A percentile compares a stretch with the other conserved stretches of the same genome.
These are phyloP conservation scores for Pomacea canaliculata DNA, from an alignment of 2,888 invertebrate genomes.

Conservation along the genomic window DNA sequence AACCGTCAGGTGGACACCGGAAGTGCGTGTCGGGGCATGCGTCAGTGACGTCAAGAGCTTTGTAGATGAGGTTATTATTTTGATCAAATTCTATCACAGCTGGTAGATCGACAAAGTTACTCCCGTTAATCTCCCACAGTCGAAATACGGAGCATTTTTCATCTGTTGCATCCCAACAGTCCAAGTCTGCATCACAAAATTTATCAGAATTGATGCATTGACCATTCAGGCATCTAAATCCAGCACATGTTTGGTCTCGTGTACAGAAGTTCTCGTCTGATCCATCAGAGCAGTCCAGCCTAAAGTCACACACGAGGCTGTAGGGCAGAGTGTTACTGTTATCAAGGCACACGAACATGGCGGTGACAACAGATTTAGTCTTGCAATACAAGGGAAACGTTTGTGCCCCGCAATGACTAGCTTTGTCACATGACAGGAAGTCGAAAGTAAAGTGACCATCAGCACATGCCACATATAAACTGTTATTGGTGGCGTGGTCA, in stretches of 20 bases:
- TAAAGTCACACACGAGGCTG: slow-evolving; percentile 13
- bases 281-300: slow-evolving; percentile 4
- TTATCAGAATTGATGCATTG: slow-evolving; percentile 42
- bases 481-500: too few species aligned
- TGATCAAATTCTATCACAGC: too few species aligned
- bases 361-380: neutral
- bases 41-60: neutral
- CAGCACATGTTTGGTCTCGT: slow-evolving; percentile 19
- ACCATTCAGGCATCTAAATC: slow-evolving; percentile 54
- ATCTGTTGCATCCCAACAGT: slow-evolving; percentile 55
- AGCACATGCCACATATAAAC: neutral
- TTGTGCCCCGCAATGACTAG: neutral
- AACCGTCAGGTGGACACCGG: slow-evolving; percentile 17
- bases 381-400: neutral
- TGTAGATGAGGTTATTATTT: too few species aligned
- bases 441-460: slow-evolving; percentile 6
- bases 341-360: slow-evolving; percentile 1
- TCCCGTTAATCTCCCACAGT: too few species aligned
- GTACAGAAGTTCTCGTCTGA: slow-evolving; percentile 8
- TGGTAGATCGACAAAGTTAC: neutral
- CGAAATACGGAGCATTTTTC: slow-evolving; percentile 33
- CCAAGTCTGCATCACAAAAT: slow-evolving; percentile 43
- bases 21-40: slow-evolving; percentile 23
- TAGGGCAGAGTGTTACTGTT: neutral
- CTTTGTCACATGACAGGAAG: slow-evolving; percentile 11